Evolutionary conservation across 2,888 invertebrate species (phyloP), one percentile per base, ranked within the genome.

Genomic region (Lasioglossum zephyrum): DNA sequence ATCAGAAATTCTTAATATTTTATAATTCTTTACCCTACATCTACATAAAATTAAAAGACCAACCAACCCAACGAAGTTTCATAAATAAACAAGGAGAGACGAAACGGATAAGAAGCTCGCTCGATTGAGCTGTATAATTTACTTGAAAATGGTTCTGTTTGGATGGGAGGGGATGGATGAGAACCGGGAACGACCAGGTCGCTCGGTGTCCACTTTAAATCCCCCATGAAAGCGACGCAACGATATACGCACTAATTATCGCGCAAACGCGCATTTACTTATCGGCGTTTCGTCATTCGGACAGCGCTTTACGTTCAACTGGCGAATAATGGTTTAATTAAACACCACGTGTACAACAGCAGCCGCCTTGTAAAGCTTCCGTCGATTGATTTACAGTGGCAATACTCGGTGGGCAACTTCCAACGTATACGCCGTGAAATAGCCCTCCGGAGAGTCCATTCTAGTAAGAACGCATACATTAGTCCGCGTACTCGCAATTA

Each of bases 251-350:
- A 81, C 84, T 87, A 87, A 87, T 87, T 87, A 87, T 87, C 66
- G 84, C 80, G 82, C 77, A 77, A 73, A 77, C 77, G 81, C 72
- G 69, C 47, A 85, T 82, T 87, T 73, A 78, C 73, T 81, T 87
- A 81, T 85, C 84, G 85, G 77, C 79, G 66, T 90, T 88, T 89
- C 88, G 86, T 89, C 88, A 89, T 83, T 84, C 81, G 83, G 80
- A 89, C 85, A 83, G 82, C 82, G 81, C 76, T 84, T 82, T 84
- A 81, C 88, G 81, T 86, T 80, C 81, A 79, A 84, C 87, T 80
- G 76, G 83, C 89, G 89, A 92, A 92, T 92, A 92, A 92, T 92
- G 88, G 91, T 92, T 92, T 92, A 92, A 92, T 92, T 92, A 92
- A 92, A 92, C 88, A 86, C 83, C 91, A 85, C 87, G 89, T 87